Conservation (phyloP, 2,797 vertebrate genomes). For the Cryptoblepharus egeriae region DNA sequence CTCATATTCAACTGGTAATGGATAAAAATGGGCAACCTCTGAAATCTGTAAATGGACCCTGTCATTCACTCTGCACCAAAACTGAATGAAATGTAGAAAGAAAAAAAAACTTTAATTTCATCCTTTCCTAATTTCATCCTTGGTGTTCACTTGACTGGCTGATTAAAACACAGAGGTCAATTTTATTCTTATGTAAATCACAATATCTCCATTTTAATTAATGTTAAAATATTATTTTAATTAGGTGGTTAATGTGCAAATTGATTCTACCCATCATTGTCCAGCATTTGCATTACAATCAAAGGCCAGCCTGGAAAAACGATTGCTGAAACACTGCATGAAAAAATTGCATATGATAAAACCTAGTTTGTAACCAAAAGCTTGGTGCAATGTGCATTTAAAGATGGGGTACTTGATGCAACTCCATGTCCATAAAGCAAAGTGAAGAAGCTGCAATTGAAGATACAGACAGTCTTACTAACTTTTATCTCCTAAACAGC, state of each 20-base stretch:
- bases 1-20: not conserved
- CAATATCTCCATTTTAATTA: conserved; percentile 1
- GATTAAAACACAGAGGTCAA: not conserved
- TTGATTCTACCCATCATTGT: not conserved
- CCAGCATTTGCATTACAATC: not conserved
- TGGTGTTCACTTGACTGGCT: not conserved
- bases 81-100: not conserved
- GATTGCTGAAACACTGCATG: no score
- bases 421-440: not conserved
- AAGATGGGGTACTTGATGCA: no score
- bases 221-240: not conserved
- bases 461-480: not conserved
- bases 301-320: not conserved
- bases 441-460: not conserved
- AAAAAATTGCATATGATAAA: not conserved
- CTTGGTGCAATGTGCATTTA: not conserved
- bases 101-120: no score
- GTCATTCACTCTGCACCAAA: not conserved
- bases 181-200: not conserved
- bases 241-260: not conserved
- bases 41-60: not conserved
- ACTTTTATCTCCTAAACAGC: not conserved
- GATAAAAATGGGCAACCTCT: not conserved
- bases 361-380: not conserved
- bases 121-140: not conserved